Base-by-base conservation (phyloP, 2,888 invertebrate species). In the Trachelus iudaicus region DNA sequence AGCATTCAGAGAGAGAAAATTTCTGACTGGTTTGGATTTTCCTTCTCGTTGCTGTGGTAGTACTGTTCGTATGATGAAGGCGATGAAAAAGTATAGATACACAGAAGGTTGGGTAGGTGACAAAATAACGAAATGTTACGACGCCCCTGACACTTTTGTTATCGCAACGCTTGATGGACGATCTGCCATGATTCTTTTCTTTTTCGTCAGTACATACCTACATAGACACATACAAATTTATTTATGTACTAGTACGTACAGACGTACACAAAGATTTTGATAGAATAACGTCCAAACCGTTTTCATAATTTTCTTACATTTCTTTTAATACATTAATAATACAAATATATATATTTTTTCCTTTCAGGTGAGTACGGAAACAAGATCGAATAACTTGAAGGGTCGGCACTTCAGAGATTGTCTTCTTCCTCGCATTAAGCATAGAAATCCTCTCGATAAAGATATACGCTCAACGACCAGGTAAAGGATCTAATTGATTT, bases 41-140 rank as follows among this genome's bases (percentile, higher is more conserved):
- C 2, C 23, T 56, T 23, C 56, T 9, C 56, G 56, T 2, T 56
- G 23, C 56, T 23, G 56, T 56, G 56, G 23, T 23, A 9, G 23
- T 56, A 56, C 56, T 23, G 23, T 56, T 23, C 23, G 56, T 56
- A 56, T 2, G 56, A 56, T 23, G 56, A 56, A 56, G 56, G 56
- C 23, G 56, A 56, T 56, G 56, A 56, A 56, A 56, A 56, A 56
- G 56, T 56, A 56, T 23, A 56, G 40, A 23, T 56, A 56, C 56
- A 56, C 56, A 56, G 23, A 56, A 56, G 56, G 23, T 23, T 56
- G 56, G 56, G 56, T 31, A 12, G 31, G 71, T 71, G 71, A 34
- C 71, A 71, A 71, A 71, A 71, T 71, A 71, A 34, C 34, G 71
- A 33, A 71, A 71, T 34, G 71, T 71, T 71, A 71, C 33, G 71